A percentile compares a stretch with the other conserved stretches of the same genome.
Conservation (phyloP, 1,140 invertebrate genomes). For the Elymnias hypermnestra region DNA sequence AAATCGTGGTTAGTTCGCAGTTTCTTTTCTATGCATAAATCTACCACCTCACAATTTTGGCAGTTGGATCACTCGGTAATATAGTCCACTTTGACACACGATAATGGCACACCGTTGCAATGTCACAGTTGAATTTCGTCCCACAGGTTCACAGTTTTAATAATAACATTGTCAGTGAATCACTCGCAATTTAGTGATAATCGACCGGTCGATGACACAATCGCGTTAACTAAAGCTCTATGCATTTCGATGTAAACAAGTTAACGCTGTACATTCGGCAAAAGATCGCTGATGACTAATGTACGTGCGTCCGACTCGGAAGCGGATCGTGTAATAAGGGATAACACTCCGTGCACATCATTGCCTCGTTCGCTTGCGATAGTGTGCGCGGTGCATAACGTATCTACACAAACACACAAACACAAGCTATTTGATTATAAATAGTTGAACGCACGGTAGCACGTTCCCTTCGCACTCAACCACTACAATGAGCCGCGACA, state of each 20-base stretch:
- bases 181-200: conserved; percentile 59
- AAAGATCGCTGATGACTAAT: conserved; percentile 63
- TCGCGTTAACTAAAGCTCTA: conserved; percentile 57
- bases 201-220: conserved; percentile 65
- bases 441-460: conserved; percentile 74
- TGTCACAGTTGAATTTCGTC: conserved; percentile 46
- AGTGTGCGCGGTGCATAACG: conserved; percentile 67
- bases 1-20: conserved; percentile 56
- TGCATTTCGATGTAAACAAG: conserved; percentile 69
- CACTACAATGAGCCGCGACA: conserved; percentile 63
- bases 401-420: conserved; percentile 59
- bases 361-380: conserved; percentile 53
- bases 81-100: conserved; percentile 37
- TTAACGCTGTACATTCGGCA: conserved; percentile 51
- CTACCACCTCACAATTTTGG: too few relatives aligned
- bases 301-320: conserved; percentile 66
- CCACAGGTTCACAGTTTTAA: conserved; percentile 57
- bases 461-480: conserved; percentile 71
- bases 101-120: conserved; percentile 39
- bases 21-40: conserved; percentile 69
- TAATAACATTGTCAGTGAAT: conserved; percentile 58
- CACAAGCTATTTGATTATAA: conserved; percentile 68
- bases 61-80: too few relatives aligned
- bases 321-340: conserved; percentile 73
- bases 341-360: conserved; percentile 74